Evolutionary conservation across 2,888 invertebrate genomes (phyloP).

Genomic region (Hirtodrosophila alboralis): DNA sequence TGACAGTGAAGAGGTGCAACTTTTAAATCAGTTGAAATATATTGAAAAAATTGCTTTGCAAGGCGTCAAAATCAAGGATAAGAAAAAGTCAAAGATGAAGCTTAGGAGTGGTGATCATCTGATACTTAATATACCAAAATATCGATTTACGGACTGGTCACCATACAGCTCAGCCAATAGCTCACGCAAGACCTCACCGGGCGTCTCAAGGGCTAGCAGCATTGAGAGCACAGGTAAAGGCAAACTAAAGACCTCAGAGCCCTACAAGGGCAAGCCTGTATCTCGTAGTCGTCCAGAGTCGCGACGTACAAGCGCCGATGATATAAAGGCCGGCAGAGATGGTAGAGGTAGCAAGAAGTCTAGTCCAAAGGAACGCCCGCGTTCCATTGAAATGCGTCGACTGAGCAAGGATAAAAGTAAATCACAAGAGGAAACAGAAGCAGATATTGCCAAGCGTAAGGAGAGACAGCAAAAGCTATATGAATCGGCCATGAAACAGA

Average conservation of each 20-base stretch:
- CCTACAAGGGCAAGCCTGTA: constrained; percentile 68
- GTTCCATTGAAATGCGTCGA: constrained; percentile 86
- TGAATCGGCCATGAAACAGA: constrained; percentile 90
- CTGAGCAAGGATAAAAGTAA: constrained; percentile 87
- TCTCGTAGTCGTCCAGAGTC: constrained; percentile 82
- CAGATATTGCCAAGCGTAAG: constrained; percentile 88
- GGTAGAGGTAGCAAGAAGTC: constrained; percentile 84
- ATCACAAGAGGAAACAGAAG: constrained; percentile 90
- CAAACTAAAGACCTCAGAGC: constrained; percentile 78
- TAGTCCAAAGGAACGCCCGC: constrained; percentile 88
- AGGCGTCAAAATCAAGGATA: constrained; percentile 84
- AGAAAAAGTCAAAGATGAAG: constrained; percentile 83
- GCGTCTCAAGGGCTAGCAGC: constrained; percentile 83
- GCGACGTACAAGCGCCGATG: constrained; percentile 86
- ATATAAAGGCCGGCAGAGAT: constrained; percentile 72
- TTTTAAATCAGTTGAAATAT: constrained; percentile 85
- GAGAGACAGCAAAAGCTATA: constrained; percentile 91
- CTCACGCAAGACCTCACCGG: constrained; percentile 84
- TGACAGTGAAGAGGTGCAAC: constrained; percentile 86
- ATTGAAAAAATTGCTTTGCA: constrained; percentile 84
- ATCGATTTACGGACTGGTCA: constrained; percentile 83
- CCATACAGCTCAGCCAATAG: constrained; percentile 84
- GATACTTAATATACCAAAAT: constrained; percentile 83
- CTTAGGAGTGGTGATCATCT: constrained; percentile 83
- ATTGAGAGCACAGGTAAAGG: constrained; percentile 83